Conservation (phyloP, 2,888 invertebrate genomes). For the Melinopterus prodromus region DNA sequence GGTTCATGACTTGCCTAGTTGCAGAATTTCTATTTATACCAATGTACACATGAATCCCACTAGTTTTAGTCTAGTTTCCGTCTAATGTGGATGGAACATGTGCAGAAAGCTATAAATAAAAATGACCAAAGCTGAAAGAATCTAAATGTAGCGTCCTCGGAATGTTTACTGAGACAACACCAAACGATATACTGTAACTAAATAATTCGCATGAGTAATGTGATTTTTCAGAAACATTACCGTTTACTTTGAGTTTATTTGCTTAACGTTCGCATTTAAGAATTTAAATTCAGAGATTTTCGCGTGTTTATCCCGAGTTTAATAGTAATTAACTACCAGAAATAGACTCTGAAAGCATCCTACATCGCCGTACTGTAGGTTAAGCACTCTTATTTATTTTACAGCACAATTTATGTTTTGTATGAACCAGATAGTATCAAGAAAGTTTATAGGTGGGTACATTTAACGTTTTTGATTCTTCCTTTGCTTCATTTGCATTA, state of each 20-base stretch:
- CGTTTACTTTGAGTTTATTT: neutral
- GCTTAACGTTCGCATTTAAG: neutral
- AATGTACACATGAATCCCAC: neutral
- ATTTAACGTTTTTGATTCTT: too few relatives aligned
- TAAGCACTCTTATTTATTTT: too few relatives aligned
- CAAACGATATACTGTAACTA: neutral
- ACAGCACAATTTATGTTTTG: too few relatives aligned
- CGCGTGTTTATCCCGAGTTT: neutral
- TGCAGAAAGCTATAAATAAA: slow-evolving; percentile 12
- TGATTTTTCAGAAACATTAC: neutral
- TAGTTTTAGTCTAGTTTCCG: neutral
- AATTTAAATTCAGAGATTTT: neutral
- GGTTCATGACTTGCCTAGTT: neutral
- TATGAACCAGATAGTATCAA: too few relatives aligned
- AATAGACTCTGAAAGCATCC: neutral
- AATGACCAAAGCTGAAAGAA: slow-evolving; percentile 5
- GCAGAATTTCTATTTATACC: neutral
- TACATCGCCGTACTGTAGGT: too few relatives aligned
- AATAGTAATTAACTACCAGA: neutral
- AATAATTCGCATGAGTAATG: neutral
- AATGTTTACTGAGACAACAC: neutral
- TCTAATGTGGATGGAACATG: neutral
- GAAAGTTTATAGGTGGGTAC: too few relatives aligned
- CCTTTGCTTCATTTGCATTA: too few relatives aligned
- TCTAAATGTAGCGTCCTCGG: neutral